Percentiles rank a stretch among this genome's conserved stretches.
Conservation (phyloP, 2,888 invertebrate species). For the Omphaloscelis lunosa region DNA sequence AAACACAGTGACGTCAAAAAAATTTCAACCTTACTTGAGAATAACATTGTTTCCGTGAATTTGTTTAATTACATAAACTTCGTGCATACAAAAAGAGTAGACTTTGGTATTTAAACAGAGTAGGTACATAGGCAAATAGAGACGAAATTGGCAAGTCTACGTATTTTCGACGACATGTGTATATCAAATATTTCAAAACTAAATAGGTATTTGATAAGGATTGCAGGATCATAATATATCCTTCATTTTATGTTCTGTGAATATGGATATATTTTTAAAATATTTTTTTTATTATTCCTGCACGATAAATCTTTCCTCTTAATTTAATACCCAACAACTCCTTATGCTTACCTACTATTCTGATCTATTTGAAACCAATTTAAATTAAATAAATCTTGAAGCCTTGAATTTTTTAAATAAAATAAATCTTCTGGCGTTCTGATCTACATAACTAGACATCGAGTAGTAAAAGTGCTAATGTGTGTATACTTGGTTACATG, state of each 20-base stretch:
- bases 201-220: not conserved
- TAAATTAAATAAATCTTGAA: too few species aligned
- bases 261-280: not conserved
- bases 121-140: constrained; percentile 10
- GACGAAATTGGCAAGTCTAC: not conserved
- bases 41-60: constrained; percentile 41
- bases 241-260: not conserved
- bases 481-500: too few species aligned
- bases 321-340: too few species aligned
- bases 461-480: too few species aligned
- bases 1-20: constrained; percentile 25
- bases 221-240: too few species aligned
- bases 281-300: too few species aligned
- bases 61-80: constrained; percentile 17
- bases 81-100: not conserved
- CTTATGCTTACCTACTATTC: too few species aligned
- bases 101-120: constrained; percentile 18
- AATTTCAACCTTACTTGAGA: not conserved
- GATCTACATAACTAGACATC: too few species aligned
- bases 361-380: too few species aligned
- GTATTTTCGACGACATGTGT: not conserved
- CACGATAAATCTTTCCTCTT: too few species aligned
- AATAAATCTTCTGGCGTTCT: too few species aligned
- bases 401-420: too few species aligned
- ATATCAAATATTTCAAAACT: not conserved